These are phyloP conservation scores for Botrylloides violaceus DNA, from an alignment of 23 tunicate genomes.

Conservation along the genomic window DNA sequence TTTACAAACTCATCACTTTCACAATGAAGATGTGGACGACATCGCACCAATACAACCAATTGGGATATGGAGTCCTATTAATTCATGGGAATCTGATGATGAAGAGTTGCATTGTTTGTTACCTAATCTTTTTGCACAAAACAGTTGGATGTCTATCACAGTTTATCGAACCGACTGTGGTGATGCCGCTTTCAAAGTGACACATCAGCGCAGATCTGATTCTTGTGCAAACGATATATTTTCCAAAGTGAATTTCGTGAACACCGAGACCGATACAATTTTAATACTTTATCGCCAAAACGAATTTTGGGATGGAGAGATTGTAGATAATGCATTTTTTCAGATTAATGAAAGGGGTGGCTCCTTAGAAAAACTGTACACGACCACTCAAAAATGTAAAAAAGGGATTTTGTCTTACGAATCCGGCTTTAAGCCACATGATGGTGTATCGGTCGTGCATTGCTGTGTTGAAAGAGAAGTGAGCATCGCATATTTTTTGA, in stretches of 20 bases:
- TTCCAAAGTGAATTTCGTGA: not conserved
- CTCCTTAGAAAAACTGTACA: slow-evolving; percentile 9
- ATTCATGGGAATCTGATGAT: not conserved
- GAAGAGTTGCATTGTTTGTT: not conserved
- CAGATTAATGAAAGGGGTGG: not conserved
- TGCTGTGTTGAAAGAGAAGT: slow-evolving; percentile 19
- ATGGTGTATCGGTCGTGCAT: not conserved
- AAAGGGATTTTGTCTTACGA: slow-evolving; percentile 10
- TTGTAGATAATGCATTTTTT: not conserved
- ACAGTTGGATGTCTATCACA: not conserved
- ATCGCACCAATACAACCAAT: not conserved
- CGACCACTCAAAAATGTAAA: not conserved
- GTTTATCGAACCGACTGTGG: not conserved
- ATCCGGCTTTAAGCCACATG: not conserved
- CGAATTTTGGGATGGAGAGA: slow-evolving; percentile 15
- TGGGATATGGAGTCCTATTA: slow-evolving; percentile 9
- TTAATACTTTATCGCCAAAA: slow-evolving; percentile 10
- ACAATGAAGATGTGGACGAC: not conserved
- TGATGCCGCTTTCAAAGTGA: not conserved
- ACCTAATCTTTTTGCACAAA: slow-evolving; percentile 15
- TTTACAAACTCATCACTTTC: not conserved
- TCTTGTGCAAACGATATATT: not conserved
- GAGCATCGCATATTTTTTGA: not conserved
- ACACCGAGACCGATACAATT: not conserved
- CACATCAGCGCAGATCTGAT: not conserved